Evolutionary conservation across 2,888 invertebrate genomes (phyloP), one percentile per base, ranked within the genome.

Genomic region (Agrenia bidenticulata): DNA sequence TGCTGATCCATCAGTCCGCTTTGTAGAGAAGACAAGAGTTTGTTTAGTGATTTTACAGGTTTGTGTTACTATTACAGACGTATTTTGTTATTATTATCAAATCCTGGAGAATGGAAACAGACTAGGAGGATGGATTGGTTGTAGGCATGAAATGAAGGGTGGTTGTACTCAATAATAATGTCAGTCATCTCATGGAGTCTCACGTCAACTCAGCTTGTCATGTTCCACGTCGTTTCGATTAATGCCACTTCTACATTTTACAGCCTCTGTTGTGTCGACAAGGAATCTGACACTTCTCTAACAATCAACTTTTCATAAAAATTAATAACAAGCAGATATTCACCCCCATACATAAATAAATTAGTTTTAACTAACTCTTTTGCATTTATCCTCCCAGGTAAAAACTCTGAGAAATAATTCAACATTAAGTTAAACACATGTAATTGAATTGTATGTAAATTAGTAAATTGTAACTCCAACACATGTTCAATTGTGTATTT

Each of bases 151-250:
- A 53, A 41, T 61, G 54, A 53, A 61, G 61, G 61, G 61, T 61
- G 61, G 53, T 53, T 61, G 60, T 62, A 67, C 61, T 67, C 64
- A 67, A 65, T 68, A 65, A 68, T 63, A 68, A 62, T 68, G 68
- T 64, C 68, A 68, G 65, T 62, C 67, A 67, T 67, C 61, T 67
- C 67, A 64, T 67, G 64, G 66, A 67, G 64, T 64, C 64, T 67
- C 67, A 67, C 64, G 67, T 67, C 67, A 67, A 56, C 64, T 61
- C 49, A 51, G 39, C 23, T 51, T 67, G 67, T 67, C 70, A 67
- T 66, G 67, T 71, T 63, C 58, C 67, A 68, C 73, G 73, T 73
- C 73, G 69, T 69, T 71, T 66, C 67, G 69, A 73, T 73, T 73
- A 71, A 73, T 73, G 71, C 67, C 64, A 68, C 66, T 71, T 72